These are phyloP conservation scores for Pterobdella sp. DNA, from an alignment of 2,888 invertebrate species.

Conservation along the genomic window DNA sequence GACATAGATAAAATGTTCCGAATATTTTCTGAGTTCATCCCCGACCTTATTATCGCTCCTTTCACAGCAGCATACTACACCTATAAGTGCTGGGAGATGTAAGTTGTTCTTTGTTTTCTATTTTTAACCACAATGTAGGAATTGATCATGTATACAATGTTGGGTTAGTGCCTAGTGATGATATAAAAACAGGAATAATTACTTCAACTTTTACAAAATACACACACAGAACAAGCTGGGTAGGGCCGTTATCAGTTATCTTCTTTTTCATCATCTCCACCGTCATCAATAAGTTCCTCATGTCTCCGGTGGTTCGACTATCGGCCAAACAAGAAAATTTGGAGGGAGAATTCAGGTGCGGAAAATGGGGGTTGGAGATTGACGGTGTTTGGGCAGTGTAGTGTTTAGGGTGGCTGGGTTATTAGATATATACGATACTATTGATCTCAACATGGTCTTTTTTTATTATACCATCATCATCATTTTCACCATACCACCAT, in stretches of 20 bases:
- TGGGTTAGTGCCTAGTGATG: no score
- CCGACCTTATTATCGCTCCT: slow-evolving; percentile 52
- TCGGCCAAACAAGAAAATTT: slow-evolving; percentile 55
- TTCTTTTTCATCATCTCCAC: slow-evolving; percentile 56
- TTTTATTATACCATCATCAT: no score
- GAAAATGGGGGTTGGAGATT: neutral
- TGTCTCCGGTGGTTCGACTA: slow-evolving; percentile 55
- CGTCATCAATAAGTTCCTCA: slow-evolving; percentile 55
- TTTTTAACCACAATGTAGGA: no score
- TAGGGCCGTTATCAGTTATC: slow-evolving; percentile 56
- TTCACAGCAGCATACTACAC: slow-evolving; percentile 57
- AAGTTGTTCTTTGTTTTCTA: slow-evolving; percentile 37
- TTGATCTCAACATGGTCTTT: no score
- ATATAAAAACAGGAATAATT: no score
- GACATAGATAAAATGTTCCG: slow-evolving; percentile 55
- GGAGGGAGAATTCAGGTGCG: slow-evolving; percentile 57
- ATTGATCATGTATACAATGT: no score
- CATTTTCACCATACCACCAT: neutral
- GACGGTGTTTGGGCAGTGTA: no score
- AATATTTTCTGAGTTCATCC: slow-evolving; percentile 52
- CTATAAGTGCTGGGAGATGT: slow-evolving; percentile 54
- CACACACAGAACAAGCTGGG: slow-evolving; percentile 55
- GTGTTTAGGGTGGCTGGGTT: no score
- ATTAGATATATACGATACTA: no score
- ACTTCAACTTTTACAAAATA: no score